Conservation (phyloP, 2,113 vertebrate genomes). For the Passer domesticus region DNA sequence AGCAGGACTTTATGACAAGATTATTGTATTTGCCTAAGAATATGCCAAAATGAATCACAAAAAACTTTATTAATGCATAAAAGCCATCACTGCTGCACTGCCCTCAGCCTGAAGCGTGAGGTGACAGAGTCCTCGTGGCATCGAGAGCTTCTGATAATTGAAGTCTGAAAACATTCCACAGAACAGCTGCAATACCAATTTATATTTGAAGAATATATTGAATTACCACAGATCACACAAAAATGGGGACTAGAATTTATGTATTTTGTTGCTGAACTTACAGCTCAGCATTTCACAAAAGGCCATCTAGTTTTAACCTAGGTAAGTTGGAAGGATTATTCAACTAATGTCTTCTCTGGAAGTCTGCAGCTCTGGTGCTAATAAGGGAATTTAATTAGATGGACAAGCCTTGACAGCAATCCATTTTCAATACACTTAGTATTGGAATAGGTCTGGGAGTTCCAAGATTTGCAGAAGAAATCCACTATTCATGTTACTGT, state of each 20-base stretch:
- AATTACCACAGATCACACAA: background rate
- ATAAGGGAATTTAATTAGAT: slow-evolving; percentile 58
- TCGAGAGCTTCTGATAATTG: background rate
- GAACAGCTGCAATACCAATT: background rate
- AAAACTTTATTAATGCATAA: background rate
- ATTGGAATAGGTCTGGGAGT: slow-evolving; percentile 34
- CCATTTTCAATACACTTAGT: slow-evolving; percentile 42
- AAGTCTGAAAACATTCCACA: slow-evolving; percentile 6
- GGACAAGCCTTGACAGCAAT: slow-evolving; percentile 53
- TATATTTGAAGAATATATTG: background rate
- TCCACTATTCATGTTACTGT: background rate
- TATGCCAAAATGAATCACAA: background rate
- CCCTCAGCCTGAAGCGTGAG: background rate
- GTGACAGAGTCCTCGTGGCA: background rate
- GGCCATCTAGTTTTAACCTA: background rate
- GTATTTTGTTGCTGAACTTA: background rate
- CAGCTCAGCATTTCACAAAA: background rate
- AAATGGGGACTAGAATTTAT: background rate
- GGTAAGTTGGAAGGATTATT: slow-evolving; percentile 11
- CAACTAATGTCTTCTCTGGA: background rate
- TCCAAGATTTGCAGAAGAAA: slow-evolving; percentile 13
- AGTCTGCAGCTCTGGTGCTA: slow-evolving; percentile 13
- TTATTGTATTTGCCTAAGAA: background rate
- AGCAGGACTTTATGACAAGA: background rate
- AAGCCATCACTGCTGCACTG: background rate